phyloP scores from a whole-genome alignment of 2,797 vertebrate species.

The Pipistrellus kuhlii region DNA sequence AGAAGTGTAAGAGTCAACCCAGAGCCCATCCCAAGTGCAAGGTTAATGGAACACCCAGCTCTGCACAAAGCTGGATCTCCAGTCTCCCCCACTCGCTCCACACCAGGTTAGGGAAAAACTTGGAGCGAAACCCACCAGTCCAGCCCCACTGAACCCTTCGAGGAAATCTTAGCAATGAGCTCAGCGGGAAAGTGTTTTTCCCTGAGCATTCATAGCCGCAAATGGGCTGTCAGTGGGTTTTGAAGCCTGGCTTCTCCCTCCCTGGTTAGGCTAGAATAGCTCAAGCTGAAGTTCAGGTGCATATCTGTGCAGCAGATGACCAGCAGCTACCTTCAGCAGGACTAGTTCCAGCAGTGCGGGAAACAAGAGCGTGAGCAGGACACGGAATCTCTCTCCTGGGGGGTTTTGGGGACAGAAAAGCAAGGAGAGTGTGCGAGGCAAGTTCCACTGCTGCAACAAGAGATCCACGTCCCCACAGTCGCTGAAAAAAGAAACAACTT shows the following conservation, averaged over 20 bases:
- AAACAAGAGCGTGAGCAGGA: background rate
- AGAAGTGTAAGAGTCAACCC: background rate
- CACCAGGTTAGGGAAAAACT: background rate
- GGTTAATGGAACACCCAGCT: background rate
- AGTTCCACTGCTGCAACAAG: background rate
- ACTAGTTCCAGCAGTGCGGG: background rate
- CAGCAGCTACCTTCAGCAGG: background rate
- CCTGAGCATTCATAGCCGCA: background rate
- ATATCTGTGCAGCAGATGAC: background rate
- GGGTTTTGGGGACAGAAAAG: background rate
- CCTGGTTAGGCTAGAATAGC: slow-evolving; percentile 9
- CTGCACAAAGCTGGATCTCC: background rate
- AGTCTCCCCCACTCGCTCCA: too few relatives aligned
- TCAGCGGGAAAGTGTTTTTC: background rate
- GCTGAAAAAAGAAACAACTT: background rate
- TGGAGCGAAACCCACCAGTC: background rate
- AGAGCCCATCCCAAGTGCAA: background rate
- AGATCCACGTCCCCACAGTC: background rate
- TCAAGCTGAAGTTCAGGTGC: background rate
- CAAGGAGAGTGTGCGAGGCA: background rate
- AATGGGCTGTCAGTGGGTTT: background rate
- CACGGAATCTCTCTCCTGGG: background rate
- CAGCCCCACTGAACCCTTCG: background rate
- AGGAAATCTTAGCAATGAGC: background rate
- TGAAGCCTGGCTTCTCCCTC: background rate